Evolutionary conservation across 2,888 invertebrate genomes (phyloP), one percentile per base, ranked within the genome.

Genomic region (Xanthia togata): DNA sequence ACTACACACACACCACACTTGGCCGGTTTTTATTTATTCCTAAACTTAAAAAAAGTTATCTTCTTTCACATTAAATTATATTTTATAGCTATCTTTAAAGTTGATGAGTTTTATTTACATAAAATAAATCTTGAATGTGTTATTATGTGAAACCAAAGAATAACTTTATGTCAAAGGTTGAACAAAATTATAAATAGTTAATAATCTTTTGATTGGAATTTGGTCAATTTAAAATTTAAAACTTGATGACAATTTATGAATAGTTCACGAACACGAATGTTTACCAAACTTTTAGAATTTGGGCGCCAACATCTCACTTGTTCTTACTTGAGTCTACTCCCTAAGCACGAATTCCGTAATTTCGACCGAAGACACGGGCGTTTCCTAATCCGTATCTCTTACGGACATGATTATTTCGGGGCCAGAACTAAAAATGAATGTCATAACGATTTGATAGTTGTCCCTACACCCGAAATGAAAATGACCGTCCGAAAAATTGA

Each of bases 41-140:
- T 31, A 2, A 23, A 23, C 0, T 3, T 9, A 23, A 23, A 53
- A 55, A 55, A 55, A 0, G 14, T 26, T 53, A 11, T 53, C 53
- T n/a, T 53, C 23, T 23, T 53, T 53, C 23, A 4, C 23, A 53
- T 23, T 53, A 23, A 53, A 53, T n/a, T 53, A n/a, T 76, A 57
- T 78, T 64, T 70, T 57, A 70, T 41, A 35, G 31, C 67, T 38
- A 31, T 63, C 59, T 60, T 76, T 78, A 62, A 44, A 50, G 23
- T 74, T 79, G 70, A 84, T 84, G 69, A 77, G 69, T 82, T 14
- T 77, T 76, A 86, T 84, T 86, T 75, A 79, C 73, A 79, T 77
- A 23, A 59, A 71, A 82, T 82, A 76, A 79, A 85, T 82, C 68
- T 85, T 75, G 57, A 47, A 57, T 63, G n/a, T 50, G 31, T 76